A percentile compares a stretch with the other conserved stretches of the same genome.
Evolutionary conservation across 1,140 invertebrate species (phyloP).

Genomic region (Macrobrachium nipponense): DNA sequence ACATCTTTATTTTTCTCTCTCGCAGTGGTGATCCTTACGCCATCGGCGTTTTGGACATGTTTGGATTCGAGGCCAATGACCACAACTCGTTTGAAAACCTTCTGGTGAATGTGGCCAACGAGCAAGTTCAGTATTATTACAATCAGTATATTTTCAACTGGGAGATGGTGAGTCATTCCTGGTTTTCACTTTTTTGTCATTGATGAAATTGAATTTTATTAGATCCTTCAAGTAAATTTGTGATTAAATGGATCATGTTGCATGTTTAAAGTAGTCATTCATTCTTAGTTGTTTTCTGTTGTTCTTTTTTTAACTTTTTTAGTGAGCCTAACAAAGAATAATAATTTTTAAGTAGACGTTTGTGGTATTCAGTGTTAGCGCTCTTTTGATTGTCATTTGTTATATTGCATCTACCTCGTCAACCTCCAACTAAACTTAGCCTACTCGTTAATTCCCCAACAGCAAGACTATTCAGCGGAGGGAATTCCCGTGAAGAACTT

Average conservation of each 20-base stretch:
- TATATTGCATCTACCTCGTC: too few species aligned
- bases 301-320: too few species aligned
- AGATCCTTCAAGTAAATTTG: too few species aligned
- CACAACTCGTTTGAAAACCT: constrained; percentile 88
- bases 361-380: too few species aligned
- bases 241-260: too few species aligned
- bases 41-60: constrained; percentile 86
- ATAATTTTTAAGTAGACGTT: too few species aligned
- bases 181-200: background rate
- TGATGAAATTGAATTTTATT: background rate
- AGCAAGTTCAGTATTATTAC: constrained; percentile 89
- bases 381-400: too few species aligned
- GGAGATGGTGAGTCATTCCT: constrained; percentile 77
- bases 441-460: constrained; percentile 18
- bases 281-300: too few species aligned
- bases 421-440: too few species aligned
- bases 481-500: constrained; percentile 78
- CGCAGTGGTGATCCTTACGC: constrained; percentile 82
- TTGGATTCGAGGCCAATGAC: constrained; percentile 91
- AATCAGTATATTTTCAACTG: constrained; percentile 88
- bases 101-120: constrained; percentile 88
- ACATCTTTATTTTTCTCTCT: background rate
- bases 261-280: too few species aligned
- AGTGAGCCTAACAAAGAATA: too few species aligned
- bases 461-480: constrained; percentile 84